These are phyloP conservation scores for Diplolepis rosae DNA, from an alignment of 2,888 invertebrate species.

Conservation along the genomic window DNA sequence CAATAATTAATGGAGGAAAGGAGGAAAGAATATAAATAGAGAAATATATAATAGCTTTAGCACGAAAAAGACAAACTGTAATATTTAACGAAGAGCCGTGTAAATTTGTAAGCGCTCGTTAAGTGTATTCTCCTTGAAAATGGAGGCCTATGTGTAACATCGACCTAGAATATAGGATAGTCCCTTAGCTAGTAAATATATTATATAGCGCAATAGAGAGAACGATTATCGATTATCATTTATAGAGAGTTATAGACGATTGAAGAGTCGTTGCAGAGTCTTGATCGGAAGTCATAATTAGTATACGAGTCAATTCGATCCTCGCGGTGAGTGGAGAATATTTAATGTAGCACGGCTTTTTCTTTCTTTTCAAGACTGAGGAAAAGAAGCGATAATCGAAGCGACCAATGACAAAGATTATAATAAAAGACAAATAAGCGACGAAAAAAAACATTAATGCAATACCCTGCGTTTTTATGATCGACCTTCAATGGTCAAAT, in stretches of 20 bases:
- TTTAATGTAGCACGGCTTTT: conserved; percentile 24
- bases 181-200: conserved; percentile 53
- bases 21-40: conserved; percentile 23
- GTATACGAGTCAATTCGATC: conserved; percentile 46
- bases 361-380: conserved; percentile 30
- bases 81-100: conserved; percentile 62
- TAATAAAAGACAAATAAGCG: conserved; percentile 29
- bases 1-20: no score
- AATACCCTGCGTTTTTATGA: conserved; percentile 33
- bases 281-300: conserved; percentile 51
- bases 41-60: conserved; percentile 63
- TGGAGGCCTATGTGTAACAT: conserved; percentile 22
- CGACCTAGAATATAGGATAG: conserved; percentile 48
- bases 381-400: conserved; percentile 30
- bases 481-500: conserved; percentile 39
- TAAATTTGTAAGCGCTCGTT: conserved; percentile 55
- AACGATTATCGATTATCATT: conserved; percentile 35
- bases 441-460: conserved; percentile 31
- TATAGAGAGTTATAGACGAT: conserved; percentile 37
- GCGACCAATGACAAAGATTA: conserved; percentile 29
- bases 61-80: conserved; percentile 63
- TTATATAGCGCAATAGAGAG: conserved; percentile 40
- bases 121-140: conserved; percentile 31
- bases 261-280: conserved; percentile 32
- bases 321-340: conserved; percentile 14